A percentile compares a stretch with the other conserved stretches of the same genome.
phyloP scores from a whole-genome alignment of 2,113 vertebrate species.

The Diadophis punctatus region DNA sequence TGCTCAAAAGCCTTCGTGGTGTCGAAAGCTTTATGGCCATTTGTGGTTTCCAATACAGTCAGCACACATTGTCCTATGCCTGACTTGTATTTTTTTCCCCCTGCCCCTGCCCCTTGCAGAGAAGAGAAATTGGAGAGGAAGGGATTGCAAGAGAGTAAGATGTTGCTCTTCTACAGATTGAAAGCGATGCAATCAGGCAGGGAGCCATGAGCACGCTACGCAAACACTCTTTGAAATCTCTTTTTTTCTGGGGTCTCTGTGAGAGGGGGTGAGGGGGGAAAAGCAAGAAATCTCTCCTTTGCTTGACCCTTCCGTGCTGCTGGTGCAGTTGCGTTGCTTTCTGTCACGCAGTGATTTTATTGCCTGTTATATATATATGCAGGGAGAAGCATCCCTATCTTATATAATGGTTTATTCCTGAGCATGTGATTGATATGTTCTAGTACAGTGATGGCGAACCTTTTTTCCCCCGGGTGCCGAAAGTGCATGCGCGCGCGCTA shows the following conservation, averaged over 20 bases:
- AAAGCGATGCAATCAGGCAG: not conserved
- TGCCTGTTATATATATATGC: too few relatives aligned
- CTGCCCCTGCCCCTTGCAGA: not conserved
- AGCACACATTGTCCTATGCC: not conserved
- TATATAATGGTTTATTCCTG: too few relatives aligned
- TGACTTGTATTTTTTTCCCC: too few relatives aligned
- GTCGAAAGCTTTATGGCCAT: not conserved
- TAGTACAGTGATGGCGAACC: too few relatives aligned
- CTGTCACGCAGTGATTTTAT: too few relatives aligned
- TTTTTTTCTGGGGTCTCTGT: not conserved
- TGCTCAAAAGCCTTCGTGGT: not conserved
- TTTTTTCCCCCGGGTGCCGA: too few relatives aligned
- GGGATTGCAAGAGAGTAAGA: not conserved
- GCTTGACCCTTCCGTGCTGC: not conserved
- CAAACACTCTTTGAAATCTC: not conserved
- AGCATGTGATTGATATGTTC: too few relatives aligned
- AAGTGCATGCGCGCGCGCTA: too few relatives aligned
- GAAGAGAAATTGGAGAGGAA: not conserved
- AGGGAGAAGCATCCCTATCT: too few relatives aligned
- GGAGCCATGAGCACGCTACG: too few relatives aligned
- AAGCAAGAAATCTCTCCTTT: not conserved
- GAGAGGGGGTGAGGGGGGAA: fast-evolving
- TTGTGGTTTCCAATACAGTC: not conserved
- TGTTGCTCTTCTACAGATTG: not conserved
- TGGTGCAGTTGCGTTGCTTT: not conserved